Base-by-base conservation (phyloP, 2,113 vertebrate genomes). In the Barbus barbus region DNA sequence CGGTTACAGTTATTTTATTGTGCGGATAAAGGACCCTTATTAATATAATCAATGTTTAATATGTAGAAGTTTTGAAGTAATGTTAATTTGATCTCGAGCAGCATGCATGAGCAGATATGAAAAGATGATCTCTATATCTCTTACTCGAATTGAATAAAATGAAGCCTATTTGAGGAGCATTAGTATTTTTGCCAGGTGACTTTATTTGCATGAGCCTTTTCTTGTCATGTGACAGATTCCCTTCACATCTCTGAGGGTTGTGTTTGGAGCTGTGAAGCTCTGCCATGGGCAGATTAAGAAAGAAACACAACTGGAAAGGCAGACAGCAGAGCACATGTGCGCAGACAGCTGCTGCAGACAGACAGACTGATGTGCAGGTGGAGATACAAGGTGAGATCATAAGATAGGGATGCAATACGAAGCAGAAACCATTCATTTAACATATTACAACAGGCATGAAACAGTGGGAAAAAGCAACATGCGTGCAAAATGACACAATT, bases 221-320 rank as follows among this genome's bases (percentile, higher is more conserved):
- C 41, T 14, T 9, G 22, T 51, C 71, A 2, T n/a, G 65, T 26
- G 72, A 33, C 63, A 67, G 63, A 67, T 13, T 24, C 51, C 1
- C 51, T 53, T 53, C 51, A 53, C 18, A 3, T 53, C 18, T 53
- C 51, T 53, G 51, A 53, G 18, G 51, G 51, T 51, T 67, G 44
- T 61, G 31, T 31, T 14, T 48, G 58, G 33, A 56, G n/a, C 65
- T 48, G 44, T 14, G 24, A 46, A 18, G 1, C 28, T 61, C 48
- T 78, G 90, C 83, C 82, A 95, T 97, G 97, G 97, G 96, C 28
- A 96, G 92, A 84, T 82, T 96, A 9, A 95, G 93, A 82, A 96
- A 94, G 86, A 93, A 94, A 38, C 93, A 95, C 89, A 98, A 98
- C 92, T 95, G 96, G 96, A 97, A 92, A 89, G 97, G 95, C 1